These are phyloP conservation scores for Mechanitis mazaeus DNA, from an alignment of 2,888 invertebrate genomes.

Conservation along the genomic window DNA sequence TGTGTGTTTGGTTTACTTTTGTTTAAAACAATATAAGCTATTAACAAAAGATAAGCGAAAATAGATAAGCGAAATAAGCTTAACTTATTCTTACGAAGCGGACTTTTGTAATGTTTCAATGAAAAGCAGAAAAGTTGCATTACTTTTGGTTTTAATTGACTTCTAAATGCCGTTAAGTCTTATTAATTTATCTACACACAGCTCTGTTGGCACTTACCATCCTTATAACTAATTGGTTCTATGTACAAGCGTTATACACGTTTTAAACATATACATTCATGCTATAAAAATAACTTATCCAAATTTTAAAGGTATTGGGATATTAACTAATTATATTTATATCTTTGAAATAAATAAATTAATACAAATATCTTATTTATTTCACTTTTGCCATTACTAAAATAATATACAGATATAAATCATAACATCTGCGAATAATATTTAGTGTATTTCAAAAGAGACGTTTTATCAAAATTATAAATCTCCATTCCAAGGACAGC, in stretches of 20 bases:
- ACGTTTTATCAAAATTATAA: background rate
- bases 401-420: no score
- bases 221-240: constrained; percentile 7
- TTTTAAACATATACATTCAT: constrained; percentile 6
- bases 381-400: no score
- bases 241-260: constrained; percentile 23
- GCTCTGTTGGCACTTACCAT: background rate
- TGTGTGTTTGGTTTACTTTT: no score
- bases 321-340: background rate
- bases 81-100: no score
- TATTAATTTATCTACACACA: background rate
- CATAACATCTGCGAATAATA: no score
- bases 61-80: no score
- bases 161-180: constrained; percentile 1
- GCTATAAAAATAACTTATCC: constrained; percentile 5
- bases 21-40: no score
- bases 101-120: background rate
- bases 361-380: no score
- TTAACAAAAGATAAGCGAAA: no score
- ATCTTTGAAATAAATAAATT: background rate
- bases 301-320: background rate
- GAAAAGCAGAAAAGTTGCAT: background rate
- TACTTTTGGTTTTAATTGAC: background rate
- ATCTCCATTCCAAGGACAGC: constrained; percentile 19
- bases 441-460: no score